Evolutionary conservation across 2,888 invertebrate genomes (phyloP).

Genomic region (Achlya flavicornis): DNA sequence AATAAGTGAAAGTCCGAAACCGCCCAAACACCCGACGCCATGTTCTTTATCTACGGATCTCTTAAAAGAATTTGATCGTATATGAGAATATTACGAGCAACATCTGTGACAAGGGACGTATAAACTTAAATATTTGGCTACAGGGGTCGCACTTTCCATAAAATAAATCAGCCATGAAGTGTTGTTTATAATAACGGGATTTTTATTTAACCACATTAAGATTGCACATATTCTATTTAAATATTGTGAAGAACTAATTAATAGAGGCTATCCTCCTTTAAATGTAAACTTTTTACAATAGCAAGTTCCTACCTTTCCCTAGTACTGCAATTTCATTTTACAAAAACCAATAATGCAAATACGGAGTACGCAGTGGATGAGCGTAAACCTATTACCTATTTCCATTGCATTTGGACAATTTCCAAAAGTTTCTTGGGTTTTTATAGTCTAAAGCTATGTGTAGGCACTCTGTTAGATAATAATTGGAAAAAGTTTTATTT

Average conservation of each 20-base stretch:
- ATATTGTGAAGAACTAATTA: neutral
- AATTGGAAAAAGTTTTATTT: constrained; percentile 4
- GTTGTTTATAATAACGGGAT: constrained; percentile 9
- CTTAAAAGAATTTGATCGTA: constrained; percentile 83
- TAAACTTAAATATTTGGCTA: constrained; percentile 73
- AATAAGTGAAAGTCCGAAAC: constrained; percentile 82
- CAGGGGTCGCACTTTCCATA: constrained; percentile 40
- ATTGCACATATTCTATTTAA: neutral
- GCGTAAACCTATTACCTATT: constrained; percentile 23
- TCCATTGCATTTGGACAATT: constrained; percentile 34
- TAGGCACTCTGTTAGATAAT: neutral
- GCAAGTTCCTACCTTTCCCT: too few species aligned
- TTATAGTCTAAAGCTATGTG: constrained; percentile 17
- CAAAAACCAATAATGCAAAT: constrained; percentile 23
- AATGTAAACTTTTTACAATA: neutral
- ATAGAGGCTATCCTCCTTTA: neutral
- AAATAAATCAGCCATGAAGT: constrained; percentile 28
- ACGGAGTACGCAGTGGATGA: constrained; percentile 19
- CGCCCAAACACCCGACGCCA: constrained; percentile 76
- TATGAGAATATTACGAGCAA: constrained; percentile 81
- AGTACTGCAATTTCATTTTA: constrained; percentile 15
- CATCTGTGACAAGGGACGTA: constrained; percentile 82
- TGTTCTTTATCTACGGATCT: constrained; percentile 82
- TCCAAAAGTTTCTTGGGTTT: constrained; percentile 31
- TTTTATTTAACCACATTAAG: neutral